phyloP scores from a whole-genome alignment of 1,140 invertebrate species.

The Thaumatotibia leucotreta region DNA sequence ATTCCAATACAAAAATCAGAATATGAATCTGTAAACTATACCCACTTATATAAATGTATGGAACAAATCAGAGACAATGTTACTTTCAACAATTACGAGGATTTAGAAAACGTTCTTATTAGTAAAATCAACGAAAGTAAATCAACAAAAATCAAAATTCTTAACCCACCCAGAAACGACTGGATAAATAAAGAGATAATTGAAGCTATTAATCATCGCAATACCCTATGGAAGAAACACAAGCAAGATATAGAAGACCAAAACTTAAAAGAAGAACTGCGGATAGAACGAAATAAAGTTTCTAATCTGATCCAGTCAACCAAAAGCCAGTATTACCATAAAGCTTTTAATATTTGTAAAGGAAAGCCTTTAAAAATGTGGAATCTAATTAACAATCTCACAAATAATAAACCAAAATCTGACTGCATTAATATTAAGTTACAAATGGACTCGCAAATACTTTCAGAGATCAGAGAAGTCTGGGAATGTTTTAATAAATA shows the following conservation, averaged over 20 bases:
- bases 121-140: neutral
- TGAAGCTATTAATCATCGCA: neutral
- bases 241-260: neutral
- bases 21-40: neutral
- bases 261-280: neutral
- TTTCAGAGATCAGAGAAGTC: neutral
- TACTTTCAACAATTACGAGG: neutral
- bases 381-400: neutral
- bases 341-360: neutral
- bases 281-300: neutral
- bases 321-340: neutral
- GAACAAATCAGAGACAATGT: neutral
- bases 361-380: conserved; percentile 14
- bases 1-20: neutral
- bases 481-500: neutral
- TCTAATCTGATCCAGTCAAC: neutral
- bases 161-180: neutral
- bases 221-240: neutral
- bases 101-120: neutral
- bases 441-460: neutral
- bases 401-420: neutral
- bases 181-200: conserved; percentile 10
- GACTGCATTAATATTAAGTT: neutral
- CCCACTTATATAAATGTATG: neutral
- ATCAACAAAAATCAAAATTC: neutral